phyloP scores from a whole-genome alignment of 2,888 invertebrate species.

The Galeruca laticollis region DNA sequence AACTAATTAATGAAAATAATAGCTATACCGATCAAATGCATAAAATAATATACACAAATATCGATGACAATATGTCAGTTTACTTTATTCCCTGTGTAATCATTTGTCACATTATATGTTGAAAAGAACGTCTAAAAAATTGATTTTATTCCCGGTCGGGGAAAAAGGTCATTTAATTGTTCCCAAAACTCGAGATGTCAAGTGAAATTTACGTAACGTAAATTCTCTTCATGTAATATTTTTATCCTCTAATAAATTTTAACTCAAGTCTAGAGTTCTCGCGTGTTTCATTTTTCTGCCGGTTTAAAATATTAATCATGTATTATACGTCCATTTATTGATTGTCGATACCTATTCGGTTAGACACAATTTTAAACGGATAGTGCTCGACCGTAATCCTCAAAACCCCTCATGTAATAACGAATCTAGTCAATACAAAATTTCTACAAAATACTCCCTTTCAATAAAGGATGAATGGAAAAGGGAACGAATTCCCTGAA shows the following conservation, averaged over 20 bases:
- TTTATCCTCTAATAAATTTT: neutral
- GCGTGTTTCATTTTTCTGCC: neutral
- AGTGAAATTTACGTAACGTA: no score
- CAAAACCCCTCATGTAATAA: conserved; percentile 9
- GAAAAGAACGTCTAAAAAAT: no score
- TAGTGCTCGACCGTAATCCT: neutral
- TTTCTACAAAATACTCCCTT: neutral
- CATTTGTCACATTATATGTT: no score
- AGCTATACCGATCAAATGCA: no score
- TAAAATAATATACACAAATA: no score
- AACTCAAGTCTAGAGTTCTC: neutral
- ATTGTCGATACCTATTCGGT: conserved; percentile 14
- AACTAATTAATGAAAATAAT: no score
- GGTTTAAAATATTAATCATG: neutral
- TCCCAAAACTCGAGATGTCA: no score
- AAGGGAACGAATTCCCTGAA: neutral
- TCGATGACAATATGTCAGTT: no score
- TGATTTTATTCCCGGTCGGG: no score
- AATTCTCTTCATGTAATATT: neutral
- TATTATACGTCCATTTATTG: conserved; percentile 8
- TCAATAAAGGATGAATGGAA: conserved; percentile 16
- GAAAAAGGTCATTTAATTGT: no score
- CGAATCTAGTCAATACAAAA: conserved; percentile 13
- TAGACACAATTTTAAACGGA: conserved; percentile 12
- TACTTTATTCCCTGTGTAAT: no score